Evolutionary conservation across 2,888 invertebrate species (phyloP).

Genomic region (Netelia virgata): DNA sequence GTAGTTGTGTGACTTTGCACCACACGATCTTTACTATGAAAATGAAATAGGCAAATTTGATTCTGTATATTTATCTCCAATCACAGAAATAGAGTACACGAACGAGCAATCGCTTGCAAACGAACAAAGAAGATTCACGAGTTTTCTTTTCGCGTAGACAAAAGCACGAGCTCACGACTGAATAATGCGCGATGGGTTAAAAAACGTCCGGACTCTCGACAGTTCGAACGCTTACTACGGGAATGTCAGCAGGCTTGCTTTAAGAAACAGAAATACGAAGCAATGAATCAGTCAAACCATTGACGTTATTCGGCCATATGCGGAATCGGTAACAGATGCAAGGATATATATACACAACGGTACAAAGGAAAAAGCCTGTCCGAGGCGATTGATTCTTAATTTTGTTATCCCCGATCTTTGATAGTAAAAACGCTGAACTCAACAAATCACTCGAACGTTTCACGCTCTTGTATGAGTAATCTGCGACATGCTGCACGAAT

Average conservation of each 20-base stretch:
- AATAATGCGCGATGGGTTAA: neutral
- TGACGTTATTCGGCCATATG: slow-evolving; percentile 42
- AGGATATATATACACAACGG: neutral
- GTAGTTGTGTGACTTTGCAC: too few species aligned
- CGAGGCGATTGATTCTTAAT: neutral
- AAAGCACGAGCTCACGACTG: too few species aligned
- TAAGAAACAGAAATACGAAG: neutral
- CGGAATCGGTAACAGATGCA: slow-evolving; percentile 5
- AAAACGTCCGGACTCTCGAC: slow-evolving; percentile 10
- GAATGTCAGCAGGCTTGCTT: neutral
- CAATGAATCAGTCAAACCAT: slow-evolving; percentile 3
- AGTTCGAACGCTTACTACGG: neutral
- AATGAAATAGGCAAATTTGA: too few species aligned
- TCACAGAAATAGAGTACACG: too few species aligned
- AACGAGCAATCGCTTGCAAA: too few species aligned
- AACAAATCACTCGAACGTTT: too few species aligned
- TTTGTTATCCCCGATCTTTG: too few species aligned
- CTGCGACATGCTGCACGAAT: neutral
- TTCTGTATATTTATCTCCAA: too few species aligned
- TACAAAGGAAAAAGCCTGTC: slow-evolving; percentile 33
- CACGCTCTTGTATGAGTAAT: too few species aligned
- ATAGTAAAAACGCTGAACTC: too few species aligned
- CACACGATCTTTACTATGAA: neutral
- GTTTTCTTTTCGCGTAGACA: too few species aligned
- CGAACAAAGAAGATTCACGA: too few species aligned